Evolutionary conservation across 2,888 invertebrate genomes (phyloP), one percentile per base, ranked within the genome.

Genomic region (Apamea sordens): DNA sequence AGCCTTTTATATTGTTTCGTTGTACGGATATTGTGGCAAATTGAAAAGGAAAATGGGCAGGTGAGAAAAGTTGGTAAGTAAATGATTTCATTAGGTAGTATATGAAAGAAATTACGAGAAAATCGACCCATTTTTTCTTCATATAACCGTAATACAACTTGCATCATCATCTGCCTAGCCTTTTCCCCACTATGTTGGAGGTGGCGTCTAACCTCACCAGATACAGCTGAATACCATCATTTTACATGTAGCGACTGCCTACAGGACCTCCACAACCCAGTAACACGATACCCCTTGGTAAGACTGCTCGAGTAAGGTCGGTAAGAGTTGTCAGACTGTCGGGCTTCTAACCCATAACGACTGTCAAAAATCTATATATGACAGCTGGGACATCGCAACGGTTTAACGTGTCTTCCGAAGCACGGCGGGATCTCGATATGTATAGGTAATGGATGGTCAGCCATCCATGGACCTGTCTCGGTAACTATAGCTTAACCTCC

Each of bases 1-100:
- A 91, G 86, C 84, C 89, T 84, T 85, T 88, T 89, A 91, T 92
- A 91, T 92, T 90, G 88, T 89, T 91, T 90, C 87, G 83, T 84
- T 79, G 81, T 77, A 59, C 74, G 86, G 88, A 89, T 90, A 91
- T 89, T 90, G 87, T 83, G 84, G 85, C 83, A 90, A 90, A 91
- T 93, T 91, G 88, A 86, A 90, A 89, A 90, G 83, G 86, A 85
- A 87, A 86, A 88, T 80, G 59, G 73, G 79, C 71, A 82, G 79
- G 80, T 80, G 80, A 80, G 73, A 41, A 82, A 77, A 78, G 65
- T 81, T 80, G 2, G 73, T 69, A 78, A 47, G 24, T 76, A 63
- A 80, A 83, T 73, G 79, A 86, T 78, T 83, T 83, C 64, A 71
- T 77, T 65, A 56, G n/a, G 11, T 11, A n/a, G 63, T n/a, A 36